These are phyloP conservation scores for Scalopus aquaticus DNA, from an alignment of 2,113 vertebrate species.

Conservation along the genomic window DNA sequence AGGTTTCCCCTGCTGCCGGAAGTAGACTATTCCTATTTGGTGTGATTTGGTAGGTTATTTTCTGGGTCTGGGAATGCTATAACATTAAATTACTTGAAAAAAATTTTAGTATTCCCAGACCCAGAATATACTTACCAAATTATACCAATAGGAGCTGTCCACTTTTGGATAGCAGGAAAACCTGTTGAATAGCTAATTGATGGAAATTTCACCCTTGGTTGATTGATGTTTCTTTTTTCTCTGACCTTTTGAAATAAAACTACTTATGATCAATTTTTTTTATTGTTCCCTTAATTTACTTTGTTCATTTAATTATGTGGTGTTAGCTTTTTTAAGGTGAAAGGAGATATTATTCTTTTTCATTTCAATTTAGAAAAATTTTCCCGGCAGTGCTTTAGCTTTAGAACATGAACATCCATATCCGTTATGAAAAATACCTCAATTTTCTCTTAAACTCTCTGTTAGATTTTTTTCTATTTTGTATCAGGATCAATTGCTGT, in stretches of 20 bases:
- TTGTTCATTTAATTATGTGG: background rate
- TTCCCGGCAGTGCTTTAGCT: background rate
- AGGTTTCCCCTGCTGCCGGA: background rate
- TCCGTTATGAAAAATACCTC: background rate
- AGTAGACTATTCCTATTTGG: background rate
- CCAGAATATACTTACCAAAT: too few species aligned
- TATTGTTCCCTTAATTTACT: background rate
- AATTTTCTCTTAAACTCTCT: background rate
- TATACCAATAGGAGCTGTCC: too few species aligned
- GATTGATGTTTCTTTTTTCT: conserved; percentile 7
- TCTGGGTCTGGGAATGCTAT: background rate
- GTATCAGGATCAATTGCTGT: background rate
- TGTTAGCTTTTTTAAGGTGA: background rate
- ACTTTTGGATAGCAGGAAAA: too few species aligned
- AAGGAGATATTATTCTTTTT: background rate
- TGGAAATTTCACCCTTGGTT: background rate
- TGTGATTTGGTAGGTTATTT: background rate
- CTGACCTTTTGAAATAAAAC: background rate
- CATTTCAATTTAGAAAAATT: conserved; percentile 40
- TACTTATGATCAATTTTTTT: background rate
- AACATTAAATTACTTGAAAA: too few species aligned
- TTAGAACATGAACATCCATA: background rate
- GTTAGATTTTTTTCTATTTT: background rate
- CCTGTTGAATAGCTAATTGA: background rate
- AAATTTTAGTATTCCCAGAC: too few species aligned